These are phyloP conservation scores for Micromys minutus DNA, from an alignment of 2,113 vertebrate genomes.

Conservation along the genomic window DNA sequence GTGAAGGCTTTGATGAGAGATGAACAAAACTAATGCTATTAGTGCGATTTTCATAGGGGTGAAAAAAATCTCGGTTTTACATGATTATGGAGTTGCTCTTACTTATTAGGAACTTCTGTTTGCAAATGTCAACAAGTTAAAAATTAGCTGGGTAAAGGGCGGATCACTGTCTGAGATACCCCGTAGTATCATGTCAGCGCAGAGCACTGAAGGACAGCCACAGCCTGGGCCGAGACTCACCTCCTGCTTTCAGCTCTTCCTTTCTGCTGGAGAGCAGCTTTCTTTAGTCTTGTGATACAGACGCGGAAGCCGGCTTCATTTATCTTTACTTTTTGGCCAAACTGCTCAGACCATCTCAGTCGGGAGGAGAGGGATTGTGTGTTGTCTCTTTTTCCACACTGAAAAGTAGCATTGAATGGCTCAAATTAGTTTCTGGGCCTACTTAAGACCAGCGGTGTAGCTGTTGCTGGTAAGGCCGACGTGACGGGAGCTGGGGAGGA, in stretches of 20 bases:
- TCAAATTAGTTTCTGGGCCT: not conserved
- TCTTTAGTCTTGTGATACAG: not conserved
- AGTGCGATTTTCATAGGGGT: not conserved
- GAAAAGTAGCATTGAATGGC: not conserved
- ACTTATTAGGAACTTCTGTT: constrained; percentile 8
- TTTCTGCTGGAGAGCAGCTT: not conserved
- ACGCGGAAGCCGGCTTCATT: not conserved
- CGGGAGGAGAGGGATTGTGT: constrained; percentile 13
- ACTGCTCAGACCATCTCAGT: not conserved
- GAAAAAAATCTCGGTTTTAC: not conserved
- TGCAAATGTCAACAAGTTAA: constrained; percentile 18
- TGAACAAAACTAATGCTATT: not conserved
- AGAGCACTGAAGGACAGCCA: not conserved
- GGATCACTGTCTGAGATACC: not conserved
- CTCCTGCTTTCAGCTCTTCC: too few relatives aligned
- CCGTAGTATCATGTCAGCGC: not conserved
- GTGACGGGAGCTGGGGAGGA: not conserved
- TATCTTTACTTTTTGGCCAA: not conserved
- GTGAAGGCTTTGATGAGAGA: not conserved
- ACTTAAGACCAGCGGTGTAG: not conserved
- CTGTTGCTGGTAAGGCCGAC: not conserved
- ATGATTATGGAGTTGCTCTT: not conserved
- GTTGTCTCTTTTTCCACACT: not conserved
- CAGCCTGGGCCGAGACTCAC: not conserved
- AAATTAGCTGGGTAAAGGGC: not conserved